Evolutionary conservation across 1,140 invertebrate species (phyloP), one percentile per base, ranked within the genome.

Genomic region (Ceratoteleas bidentatus): DNA sequence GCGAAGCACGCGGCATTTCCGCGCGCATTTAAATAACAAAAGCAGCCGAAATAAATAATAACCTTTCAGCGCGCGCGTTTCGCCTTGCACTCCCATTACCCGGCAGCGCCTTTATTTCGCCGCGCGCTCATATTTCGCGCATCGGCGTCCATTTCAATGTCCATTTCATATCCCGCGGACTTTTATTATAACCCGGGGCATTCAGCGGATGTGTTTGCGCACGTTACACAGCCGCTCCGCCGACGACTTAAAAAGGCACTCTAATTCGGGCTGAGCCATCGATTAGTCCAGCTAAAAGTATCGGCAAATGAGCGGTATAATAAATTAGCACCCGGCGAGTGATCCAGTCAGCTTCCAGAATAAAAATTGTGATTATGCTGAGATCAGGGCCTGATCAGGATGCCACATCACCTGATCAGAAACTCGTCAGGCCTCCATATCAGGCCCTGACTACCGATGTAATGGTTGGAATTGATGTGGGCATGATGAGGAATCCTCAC

Each of bases 331-430:
- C 49, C 40, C 43, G 45, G 6, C 14, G 57, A 50, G 72, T 43
- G 43, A 57, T 58, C 61, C 72, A 75, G 58, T 75, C 34, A 43
- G 57, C 53, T 66, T 75, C 52, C n/a, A n/a, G n/a, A n/a, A n/a
- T n/a, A n/a, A n/a, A n/a, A n/a, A n/a, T n/a, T n/a, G n/a, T n/a
- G n/a, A n/a, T n/a, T n/a, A n/a, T n/a, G n/a, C n/a, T n/a, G n/a
- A n/a, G n/a, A n/a, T n/a, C n/a, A n/a, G n/a, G n/a, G n/a, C n/a
- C n/a, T n/a, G n/a, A n/a, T n/a, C n/a, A n/a, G n/a, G n/a, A n/a
- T n/a, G n/a, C n/a, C n/a, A n/a, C n/a, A n/a, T n/a, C n/a, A n/a
- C n/a, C n/a, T n/a, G n/a, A n/a, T n/a, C n/a, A n/a, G n/a, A n/a
- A n/a, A n/a, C n/a, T n/a, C n/a, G n/a, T n/a, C n/a, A n/a, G n/a